These are phyloP conservation scores for Petrolisthes manimaculis DNA, from an alignment of 2,888 invertebrate genomes.

Conservation along the genomic window DNA sequence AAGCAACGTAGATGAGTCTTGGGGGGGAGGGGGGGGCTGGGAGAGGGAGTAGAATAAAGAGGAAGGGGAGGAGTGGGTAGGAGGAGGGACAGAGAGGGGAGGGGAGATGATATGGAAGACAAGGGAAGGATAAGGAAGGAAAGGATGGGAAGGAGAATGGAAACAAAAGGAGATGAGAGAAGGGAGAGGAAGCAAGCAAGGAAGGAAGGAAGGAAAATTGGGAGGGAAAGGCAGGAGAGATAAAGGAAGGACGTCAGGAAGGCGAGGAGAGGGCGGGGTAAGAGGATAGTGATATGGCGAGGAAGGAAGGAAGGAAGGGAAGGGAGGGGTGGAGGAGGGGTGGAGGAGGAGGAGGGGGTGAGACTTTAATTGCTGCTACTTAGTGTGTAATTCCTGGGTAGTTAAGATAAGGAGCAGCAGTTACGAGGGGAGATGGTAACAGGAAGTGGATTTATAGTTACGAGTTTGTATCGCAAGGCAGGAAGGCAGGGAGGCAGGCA, in stretches of 20 bases:
- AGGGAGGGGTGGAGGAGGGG: neutral
- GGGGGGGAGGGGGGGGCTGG: too few species aligned
- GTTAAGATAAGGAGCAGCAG: constrained; percentile 20
- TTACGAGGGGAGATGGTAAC: constrained; percentile 8
- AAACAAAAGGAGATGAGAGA: constrained; percentile 16
- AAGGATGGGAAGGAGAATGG: neutral
- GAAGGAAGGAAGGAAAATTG: neutral
- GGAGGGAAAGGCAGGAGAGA: neutral
- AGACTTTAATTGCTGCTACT: constrained; percentile 10
- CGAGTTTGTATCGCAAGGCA: too few species aligned
- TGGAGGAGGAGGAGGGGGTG: neutral
- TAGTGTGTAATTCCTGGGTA: constrained; percentile 11
- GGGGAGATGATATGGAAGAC: neutral
- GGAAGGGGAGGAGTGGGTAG: neutral
- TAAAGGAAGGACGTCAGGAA: constrained; percentile 1
- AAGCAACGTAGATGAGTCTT: neutral
- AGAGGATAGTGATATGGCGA: neutral
- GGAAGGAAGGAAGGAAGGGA: neutral
- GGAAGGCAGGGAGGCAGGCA: too few species aligned
- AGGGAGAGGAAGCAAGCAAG: neutral
- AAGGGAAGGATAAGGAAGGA: neutral
- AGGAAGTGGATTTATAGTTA: constrained; percentile 18
- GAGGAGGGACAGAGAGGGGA: neutral
- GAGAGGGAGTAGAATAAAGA: neutral
- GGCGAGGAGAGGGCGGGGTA: too few species aligned